Percentiles rank a stretch among this genome's conserved stretches.
Conservation (phyloP, 2,113 vertebrate species). For the Variabilichromis moorii region DNA sequence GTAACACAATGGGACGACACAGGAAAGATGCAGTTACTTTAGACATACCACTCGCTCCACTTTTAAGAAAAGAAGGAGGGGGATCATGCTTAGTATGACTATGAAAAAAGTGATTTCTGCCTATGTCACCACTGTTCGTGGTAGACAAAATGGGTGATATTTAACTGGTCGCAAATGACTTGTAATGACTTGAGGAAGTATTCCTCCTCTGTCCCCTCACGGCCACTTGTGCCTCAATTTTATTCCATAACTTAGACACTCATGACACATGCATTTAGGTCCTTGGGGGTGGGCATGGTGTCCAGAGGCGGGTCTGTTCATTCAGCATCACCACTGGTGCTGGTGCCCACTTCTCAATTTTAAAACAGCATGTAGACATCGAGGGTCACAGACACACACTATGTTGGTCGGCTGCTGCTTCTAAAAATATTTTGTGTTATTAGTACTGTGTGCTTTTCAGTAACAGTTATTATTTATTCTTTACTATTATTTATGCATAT, state of each 20-base stretch:
- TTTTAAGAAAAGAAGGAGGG: not conserved
- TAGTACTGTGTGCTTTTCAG: not conserved
- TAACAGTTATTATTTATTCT: not conserved
- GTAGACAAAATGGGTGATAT: not conserved
- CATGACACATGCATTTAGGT: not conserved
- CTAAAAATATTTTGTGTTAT: not conserved
- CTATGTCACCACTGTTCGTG: not conserved
- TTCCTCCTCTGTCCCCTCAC: not conserved
- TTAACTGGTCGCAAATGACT: not conserved
- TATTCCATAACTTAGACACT: not conserved
- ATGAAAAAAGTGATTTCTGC: not conserved
- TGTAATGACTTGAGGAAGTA: not conserved
- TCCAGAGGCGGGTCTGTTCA: not conserved
- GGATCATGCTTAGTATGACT: not conserved
- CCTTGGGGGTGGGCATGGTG: not conserved
- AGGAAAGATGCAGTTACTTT: not conserved
- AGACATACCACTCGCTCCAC: not conserved
- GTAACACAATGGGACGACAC: not conserved
- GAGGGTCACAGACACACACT: not conserved
- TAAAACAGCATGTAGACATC: not conserved
- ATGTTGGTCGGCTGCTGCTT: not conserved
- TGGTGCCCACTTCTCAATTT: not conserved
- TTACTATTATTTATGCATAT: not conserved
- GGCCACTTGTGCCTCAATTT: not conserved
- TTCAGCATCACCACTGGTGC: not conserved